Evolutionary conservation across 2,113 vertebrate genomes (phyloP).

Genomic region (Chauna torquata): DNA sequence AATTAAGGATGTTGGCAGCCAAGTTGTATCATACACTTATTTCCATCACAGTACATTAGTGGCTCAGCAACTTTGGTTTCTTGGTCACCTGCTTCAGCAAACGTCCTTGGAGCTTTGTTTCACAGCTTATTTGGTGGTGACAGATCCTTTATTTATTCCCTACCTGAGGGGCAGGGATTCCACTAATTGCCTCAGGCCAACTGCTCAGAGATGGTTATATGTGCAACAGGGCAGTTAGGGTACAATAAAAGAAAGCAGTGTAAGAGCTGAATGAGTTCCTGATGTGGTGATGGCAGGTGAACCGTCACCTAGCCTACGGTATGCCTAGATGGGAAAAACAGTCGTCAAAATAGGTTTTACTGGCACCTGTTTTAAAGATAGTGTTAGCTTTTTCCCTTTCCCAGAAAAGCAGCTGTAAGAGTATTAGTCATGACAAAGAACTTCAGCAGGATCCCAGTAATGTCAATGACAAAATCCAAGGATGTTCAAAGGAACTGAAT

Average conservation of each 20-base stretch:
- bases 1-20: slow-evolving; percentile 74
- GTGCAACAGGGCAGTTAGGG: background rate
- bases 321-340: background rate
- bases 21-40: slow-evolving; percentile 56
- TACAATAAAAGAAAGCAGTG: slow-evolving; percentile 21
- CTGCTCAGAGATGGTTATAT: background rate
- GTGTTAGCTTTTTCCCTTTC: background rate
- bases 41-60: slow-evolving; percentile 42
- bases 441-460: background rate
- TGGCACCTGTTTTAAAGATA: slow-evolving; percentile 37
- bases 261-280: slow-evolving; percentile 30
- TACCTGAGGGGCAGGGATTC: slow-evolving; percentile 38
- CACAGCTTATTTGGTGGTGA: slow-evolving; percentile 49
- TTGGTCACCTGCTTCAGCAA: slow-evolving; percentile 67
- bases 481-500: background rate
- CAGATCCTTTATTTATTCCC: slow-evolving; percentile 57
- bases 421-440: slow-evolving; percentile 24
- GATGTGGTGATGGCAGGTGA: slow-evolving; percentile 25
- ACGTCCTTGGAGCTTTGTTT: slow-evolving; percentile 43
- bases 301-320: background rate
- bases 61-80: slow-evolving; percentile 54
- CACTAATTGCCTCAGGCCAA: slow-evolving; percentile 38
- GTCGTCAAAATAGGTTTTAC: background rate
- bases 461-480: background rate
- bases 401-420: background rate